A percentile compares a stretch with the other conserved stretches of the same genome.
Evolutionary conservation across 2,113 vertebrate species (phyloP).

Genomic region (Malurus cyaneus): DNA sequence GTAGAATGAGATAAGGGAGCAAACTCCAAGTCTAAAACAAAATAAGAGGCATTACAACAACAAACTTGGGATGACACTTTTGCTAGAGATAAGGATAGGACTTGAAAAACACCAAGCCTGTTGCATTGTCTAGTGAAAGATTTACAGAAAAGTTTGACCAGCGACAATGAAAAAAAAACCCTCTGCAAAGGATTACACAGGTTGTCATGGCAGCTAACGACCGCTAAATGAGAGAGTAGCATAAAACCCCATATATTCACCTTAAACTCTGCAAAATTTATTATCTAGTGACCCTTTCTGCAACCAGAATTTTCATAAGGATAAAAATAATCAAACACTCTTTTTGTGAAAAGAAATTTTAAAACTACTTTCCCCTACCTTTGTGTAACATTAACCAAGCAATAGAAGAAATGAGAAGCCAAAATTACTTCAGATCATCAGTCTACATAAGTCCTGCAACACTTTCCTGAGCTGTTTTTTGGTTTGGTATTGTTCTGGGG

Average conservation of each 20-base stretch:
- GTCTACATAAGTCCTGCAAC: neutral
- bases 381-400: neutral
- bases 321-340: neutral
- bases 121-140: neutral
- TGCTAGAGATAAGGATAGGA: neutral
- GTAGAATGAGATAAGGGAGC: neutral
- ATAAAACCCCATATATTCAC: neutral
- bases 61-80: neutral
- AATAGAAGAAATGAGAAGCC: neutral
- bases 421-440: neutral
- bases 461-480: rapidly evolving
- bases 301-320: neutral
- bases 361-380: neutral
- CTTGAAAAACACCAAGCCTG: neutral
- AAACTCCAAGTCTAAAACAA: neutral
- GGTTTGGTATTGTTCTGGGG: neutral
- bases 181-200: neutral
- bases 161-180: neutral
- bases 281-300: neutral
- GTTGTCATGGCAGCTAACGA: neutral
- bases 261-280: neutral
- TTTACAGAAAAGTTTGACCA: neutral
- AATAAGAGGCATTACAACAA: neutral
- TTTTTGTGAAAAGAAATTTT: neutral
- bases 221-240: neutral